Evolutionary conservation across 2,113 vertebrate species (phyloP).

Genomic region (Albula goreensis): DNA sequence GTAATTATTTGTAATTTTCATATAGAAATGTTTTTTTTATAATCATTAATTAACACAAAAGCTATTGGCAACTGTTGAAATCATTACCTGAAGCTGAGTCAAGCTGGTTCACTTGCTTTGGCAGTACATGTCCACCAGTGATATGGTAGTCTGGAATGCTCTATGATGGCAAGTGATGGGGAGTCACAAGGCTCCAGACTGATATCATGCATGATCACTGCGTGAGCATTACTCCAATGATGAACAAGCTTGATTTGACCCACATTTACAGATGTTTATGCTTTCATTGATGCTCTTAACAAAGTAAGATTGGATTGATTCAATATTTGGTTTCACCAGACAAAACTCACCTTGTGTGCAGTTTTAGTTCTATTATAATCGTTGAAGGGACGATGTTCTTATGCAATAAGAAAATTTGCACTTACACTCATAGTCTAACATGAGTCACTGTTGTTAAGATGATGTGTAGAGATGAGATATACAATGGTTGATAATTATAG

Average conservation of each 20-base stretch:
- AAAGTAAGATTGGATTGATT: neutral
- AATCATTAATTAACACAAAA: neutral
- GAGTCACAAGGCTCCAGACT: neutral
- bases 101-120: neutral
- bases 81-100: neutral
- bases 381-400: neutral
- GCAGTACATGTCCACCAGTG: neutral
- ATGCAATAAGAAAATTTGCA: neutral
- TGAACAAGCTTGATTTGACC: neutral
- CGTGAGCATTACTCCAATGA: neutral
- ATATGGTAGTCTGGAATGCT: neutral
- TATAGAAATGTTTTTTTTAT: neutral
- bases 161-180: slow-evolving; percentile 3
- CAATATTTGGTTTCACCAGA: neutral
- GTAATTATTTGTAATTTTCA: neutral
- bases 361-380: neutral
- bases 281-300: neutral
- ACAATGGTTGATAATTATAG: neutral
- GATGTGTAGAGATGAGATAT: neutral
- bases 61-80: neutral
- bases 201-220: slow-evolving; percentile 5
- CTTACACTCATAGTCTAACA: neutral
- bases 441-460: slow-evolving; percentile 7
- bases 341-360: neutral
- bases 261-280: neutral